A percentile compares a stretch with the other conserved stretches of the same genome.
Conservation (phyloP, 2,113 vertebrate genomes). For the Sylvietta virens region DNA sequence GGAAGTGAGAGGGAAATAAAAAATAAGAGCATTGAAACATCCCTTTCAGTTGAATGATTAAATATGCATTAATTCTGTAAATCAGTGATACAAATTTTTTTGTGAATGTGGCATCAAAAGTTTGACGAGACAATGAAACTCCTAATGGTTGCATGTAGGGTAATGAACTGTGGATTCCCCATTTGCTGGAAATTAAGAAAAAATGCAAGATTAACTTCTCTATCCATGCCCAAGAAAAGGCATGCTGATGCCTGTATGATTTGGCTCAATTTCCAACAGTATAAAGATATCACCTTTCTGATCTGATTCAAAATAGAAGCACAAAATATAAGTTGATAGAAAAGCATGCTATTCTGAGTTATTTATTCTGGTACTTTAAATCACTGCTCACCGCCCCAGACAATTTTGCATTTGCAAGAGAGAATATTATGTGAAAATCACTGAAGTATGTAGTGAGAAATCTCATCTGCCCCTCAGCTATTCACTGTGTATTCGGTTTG, state of each 20-base stretch:
- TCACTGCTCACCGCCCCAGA: not conserved
- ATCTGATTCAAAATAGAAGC: not conserved
- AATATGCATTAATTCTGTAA: not conserved
- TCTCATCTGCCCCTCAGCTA: not conserved
- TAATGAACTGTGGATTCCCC: not conserved
- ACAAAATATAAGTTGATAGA: not conserved
- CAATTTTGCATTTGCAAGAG: not conserved
- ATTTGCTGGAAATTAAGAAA: not conserved
- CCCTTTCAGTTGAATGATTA: not conserved
- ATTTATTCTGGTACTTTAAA: constrained; percentile 29
- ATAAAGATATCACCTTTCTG: not conserved
- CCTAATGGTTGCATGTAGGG: not conserved
- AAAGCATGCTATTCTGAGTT: not conserved
- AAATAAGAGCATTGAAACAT: not conserved
- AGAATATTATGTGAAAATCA: constrained; percentile 22
- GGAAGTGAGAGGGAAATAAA: not conserved
- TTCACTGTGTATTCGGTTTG: not conserved
- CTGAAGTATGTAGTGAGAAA: not conserved
- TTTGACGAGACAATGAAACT: not conserved
- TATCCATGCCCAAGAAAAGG: not conserved
- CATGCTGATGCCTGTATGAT: not conserved
- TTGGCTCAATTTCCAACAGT: not conserved
- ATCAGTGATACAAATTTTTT: not conserved
- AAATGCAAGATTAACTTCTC: not conserved
- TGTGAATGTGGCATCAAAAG: not conserved